Evolutionary conservation across 2,113 vertebrate genomes (phyloP), one percentile per base, ranked within the genome.

Genomic region (Cololabis saira): DNA sequence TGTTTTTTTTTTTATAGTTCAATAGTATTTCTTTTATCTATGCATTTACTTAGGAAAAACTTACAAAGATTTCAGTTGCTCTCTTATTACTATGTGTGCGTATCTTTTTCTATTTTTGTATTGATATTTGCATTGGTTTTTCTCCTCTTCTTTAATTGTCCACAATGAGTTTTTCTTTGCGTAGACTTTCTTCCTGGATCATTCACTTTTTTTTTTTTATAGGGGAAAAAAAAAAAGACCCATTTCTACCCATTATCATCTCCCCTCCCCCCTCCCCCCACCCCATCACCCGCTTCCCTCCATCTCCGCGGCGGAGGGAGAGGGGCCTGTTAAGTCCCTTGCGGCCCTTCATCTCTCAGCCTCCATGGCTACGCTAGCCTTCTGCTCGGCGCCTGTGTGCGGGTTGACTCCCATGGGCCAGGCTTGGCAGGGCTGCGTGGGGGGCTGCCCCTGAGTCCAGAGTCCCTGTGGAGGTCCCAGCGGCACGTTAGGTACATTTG

Each of bases 261-360:
- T 22, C 55, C 50, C 49, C 10, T 37, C 57, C 65, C 9, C 50
- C 61, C 64, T 43, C 19, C 27, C 17, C 21, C 24, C 54, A 33
- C 24, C 0, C 19, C 19, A 8, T 55, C 50, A 7, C 37, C 54
- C n/a, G n/a, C n/a, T n/a, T 3, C 43, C 44, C 43, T 22, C 61
- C 67, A 61, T 55, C 66, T 16, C 40, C 41, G 0, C 12, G 60
- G 59, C 30, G 61, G 13, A 52, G 60, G 17, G 9, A 7, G 22
- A 7, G 56, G 50, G 47, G 67, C 49, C n/a, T 33, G 59, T 47
- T 76, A 60, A 85, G 67, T 82, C 71, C 81, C 59, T 50, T 84
- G 45, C 83, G 6, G 48, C 27, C 87, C 91, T 95, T 98, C 96
- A 99, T 98, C 97, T 98, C 92, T 98, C 96, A 0, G 97, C 97